Conservation (phyloP, 2,113 vertebrate species). For the Leucoraja erinaceus region DNA sequence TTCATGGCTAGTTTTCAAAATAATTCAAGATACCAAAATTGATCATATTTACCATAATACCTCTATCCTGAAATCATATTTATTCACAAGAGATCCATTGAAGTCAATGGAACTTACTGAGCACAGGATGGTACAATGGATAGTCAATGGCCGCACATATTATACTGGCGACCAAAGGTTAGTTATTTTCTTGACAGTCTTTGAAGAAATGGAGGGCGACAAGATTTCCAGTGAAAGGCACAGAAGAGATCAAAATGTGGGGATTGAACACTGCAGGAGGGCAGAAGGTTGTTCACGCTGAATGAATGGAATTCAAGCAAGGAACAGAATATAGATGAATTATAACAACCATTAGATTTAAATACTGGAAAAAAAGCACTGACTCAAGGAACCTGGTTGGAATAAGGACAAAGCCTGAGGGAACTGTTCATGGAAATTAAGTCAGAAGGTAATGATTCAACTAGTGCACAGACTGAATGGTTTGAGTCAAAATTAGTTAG, state of each 20-base stretch:
- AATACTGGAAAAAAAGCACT: not conserved
- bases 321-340: not conserved
- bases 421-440: not conserved
- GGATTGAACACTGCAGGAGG: not conserved
- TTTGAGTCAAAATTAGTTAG: not conserved
- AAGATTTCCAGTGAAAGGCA: not conserved
- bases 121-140: too few relatives aligned
- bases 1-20: not conserved
- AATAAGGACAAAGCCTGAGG: not conserved
- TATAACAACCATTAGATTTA: not conserved
- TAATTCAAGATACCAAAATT: too few relatives aligned
- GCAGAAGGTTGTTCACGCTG: not conserved
- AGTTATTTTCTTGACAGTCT: too few relatives aligned
- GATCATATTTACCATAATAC: not conserved
- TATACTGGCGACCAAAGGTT: too few relatives aligned
- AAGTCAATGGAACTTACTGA: too few relatives aligned
- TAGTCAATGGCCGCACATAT: too few relatives aligned
- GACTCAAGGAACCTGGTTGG: not conserved
- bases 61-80: not conserved
- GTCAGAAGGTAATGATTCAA: not conserved
- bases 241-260: not conserved
- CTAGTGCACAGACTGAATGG: not conserved
- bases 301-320: not conserved
- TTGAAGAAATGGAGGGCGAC: not conserved
- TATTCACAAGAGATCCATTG: not conserved